A percentile compares a stretch with the other conserved stretches of the same genome.
Conservation (phyloP, 2,797 vertebrate genomes). For the Sandelia bainsii region DNA sequence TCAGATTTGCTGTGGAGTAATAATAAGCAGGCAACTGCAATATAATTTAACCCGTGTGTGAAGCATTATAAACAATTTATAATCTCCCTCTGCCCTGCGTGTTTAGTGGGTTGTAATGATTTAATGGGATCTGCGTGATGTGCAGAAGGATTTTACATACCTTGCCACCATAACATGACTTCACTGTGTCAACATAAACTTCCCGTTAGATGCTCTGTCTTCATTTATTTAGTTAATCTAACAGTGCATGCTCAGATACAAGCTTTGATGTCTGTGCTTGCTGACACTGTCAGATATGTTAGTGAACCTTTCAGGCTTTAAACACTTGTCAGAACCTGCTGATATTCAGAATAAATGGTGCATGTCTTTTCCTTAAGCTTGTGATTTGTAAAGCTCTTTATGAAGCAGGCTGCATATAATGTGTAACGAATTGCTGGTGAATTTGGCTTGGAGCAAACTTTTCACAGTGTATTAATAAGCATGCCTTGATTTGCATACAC, state of each 20-base stretch:
- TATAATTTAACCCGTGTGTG: background rate
- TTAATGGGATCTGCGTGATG: slow-evolving; percentile 3
- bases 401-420: slow-evolving; percentile 11
- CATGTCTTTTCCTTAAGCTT: background rate
- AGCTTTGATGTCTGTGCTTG: slow-evolving; percentile 27
- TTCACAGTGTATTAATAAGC: slow-evolving; percentile 15
- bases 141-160: background rate
- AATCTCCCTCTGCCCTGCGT: background rate
- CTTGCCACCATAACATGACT: slow-evolving; percentile 14
- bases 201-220: slow-evolving; percentile 3
- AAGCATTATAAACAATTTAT: slow-evolving; percentile 14
- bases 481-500: background rate
- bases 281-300: slow-evolving; percentile 44
- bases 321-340: slow-evolving; percentile 42
- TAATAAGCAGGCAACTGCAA: background rate
- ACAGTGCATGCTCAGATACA: background rate
- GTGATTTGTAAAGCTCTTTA: slow-evolving; percentile 21
- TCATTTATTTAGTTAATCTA: slow-evolving; percentile 13
- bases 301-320: slow-evolving; percentile 15
- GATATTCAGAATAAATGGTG: slow-evolving; percentile 39
- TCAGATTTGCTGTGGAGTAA: slow-evolving; percentile 6
- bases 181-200: background rate
- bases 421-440: background rate
- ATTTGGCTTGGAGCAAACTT: background rate
- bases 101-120: slow-evolving; percentile 6